Base-by-base conservation (phyloP, 1,140 invertebrate genomes). In the Bursaphelenchus mucronatus region DNA sequence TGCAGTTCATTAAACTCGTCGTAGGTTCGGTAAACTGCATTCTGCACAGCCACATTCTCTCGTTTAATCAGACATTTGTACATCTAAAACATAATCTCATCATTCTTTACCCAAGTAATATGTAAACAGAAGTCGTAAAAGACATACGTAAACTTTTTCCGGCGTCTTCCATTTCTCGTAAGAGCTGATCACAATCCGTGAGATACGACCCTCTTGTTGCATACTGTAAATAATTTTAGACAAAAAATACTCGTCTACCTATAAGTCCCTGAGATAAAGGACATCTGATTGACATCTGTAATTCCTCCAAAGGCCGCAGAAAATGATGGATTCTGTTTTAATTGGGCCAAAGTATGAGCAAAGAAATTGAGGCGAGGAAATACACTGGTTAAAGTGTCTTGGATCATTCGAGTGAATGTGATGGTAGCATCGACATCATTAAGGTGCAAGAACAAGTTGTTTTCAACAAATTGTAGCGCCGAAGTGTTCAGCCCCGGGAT, bases 1-100 rank as follows among this genome's bases (percentile, higher is more conserved):
- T 97, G 90, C 63, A 98, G 89, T 83, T 97, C 94, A 15, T 89
- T 89, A 83, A 97, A 97, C 83, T 98, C 94, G 74, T 91, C 90
- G 82, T 94, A 97, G 0, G 90, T 90, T 58, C 94, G 87, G 81
- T 94, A 93, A 41, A 97, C 84, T 77, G 90, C 89, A 56, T 88
- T 87, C 0, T 90, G 88, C 76, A 93, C 90, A 8, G 87, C 86
- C 79, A 93, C 88, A 61, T 88, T 88, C 71, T 90, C 89, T 61
- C 94, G 85, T 71, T 88, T 88, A 50, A 98, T 89, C 73, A 88
- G 87, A 50, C 97, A 82, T 72, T 94, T 89, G 82, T 94, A 98
- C 76, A 96, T 81, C 84, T 85, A 71, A 45, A 80, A 1, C 30
- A 79, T 43, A 45, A 15, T 15, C 72, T 52, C 63, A 46, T 54